Evolutionary conservation across 2,888 invertebrate species (phyloP).

Genomic region (Pyrrhia umbra): DNA sequence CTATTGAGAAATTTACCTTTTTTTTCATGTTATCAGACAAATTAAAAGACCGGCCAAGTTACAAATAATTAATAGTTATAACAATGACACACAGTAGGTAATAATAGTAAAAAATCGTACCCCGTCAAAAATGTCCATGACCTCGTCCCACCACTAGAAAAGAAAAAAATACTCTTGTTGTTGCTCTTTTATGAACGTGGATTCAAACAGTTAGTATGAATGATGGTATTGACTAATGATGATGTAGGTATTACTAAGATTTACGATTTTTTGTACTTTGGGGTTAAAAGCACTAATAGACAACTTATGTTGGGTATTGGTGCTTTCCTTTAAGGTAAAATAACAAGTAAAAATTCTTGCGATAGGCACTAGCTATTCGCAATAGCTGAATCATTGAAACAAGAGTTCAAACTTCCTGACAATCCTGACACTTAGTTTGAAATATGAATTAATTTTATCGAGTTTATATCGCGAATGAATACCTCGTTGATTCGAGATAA

Average conservation of each 20-base stretch:
- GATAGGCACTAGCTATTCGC: too few relatives aligned
- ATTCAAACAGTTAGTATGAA: conserved; percentile 51
- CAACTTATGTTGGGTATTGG: neutral
- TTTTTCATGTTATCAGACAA: neutral
- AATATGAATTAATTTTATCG: neutral
- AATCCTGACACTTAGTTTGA: neutral
- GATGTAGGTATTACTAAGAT: neutral
- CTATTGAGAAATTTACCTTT: too few relatives aligned
- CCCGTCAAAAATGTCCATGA: conserved; percentile 98
- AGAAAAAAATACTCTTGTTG: conserved; percentile 87
- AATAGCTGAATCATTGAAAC: too few relatives aligned
- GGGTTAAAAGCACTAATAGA: neutral
- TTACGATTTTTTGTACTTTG: conserved; percentile 14
- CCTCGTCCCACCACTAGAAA: conserved; percentile 99
- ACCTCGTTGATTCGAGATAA: too few relatives aligned
- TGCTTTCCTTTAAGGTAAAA: too few relatives aligned
- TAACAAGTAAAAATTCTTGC: too few relatives aligned
- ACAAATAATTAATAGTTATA: conserved; percentile 68
- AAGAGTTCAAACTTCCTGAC: too few relatives aligned
- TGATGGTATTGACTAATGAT: conserved; percentile 14
- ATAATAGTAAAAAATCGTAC: conserved; percentile 92
- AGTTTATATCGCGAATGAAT: too few relatives aligned
- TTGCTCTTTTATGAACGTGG: conserved; percentile 67
- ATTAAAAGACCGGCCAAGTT: conserved; percentile 18
- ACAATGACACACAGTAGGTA: conserved; percentile 81